Conservation (phyloP, 92 coral and sea anemone species). For the Porites evermanni region DNA sequence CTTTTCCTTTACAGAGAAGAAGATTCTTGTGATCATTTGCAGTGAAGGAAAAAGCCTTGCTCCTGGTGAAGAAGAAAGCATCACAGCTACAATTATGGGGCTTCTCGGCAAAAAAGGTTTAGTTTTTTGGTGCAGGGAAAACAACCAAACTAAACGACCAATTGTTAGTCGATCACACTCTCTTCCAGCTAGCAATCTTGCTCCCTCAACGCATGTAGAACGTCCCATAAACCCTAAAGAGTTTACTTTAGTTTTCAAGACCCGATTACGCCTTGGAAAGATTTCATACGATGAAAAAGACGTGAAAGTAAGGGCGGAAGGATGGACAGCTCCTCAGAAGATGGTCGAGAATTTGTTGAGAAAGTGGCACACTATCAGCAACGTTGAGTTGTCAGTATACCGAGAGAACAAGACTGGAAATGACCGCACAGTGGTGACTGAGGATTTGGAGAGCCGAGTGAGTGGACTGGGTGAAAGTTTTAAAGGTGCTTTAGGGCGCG, state of each 20-base stretch:
- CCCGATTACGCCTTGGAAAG: background rate
- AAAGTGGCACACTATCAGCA: background rate
- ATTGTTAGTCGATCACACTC: too few species aligned
- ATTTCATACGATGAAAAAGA: constrained; percentile 12
- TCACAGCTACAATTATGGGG: background rate
- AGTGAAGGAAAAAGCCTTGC: background rate
- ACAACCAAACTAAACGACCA: background rate
- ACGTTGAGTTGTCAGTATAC: constrained; percentile 16
- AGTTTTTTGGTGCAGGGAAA: constrained; percentile 9
- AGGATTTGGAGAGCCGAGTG: too few species aligned
- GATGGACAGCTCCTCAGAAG: background rate
- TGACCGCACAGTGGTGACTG: background rate
- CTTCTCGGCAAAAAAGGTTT: constrained; percentile 10
- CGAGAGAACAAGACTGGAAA: background rate
- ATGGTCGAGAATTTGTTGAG: background rate
- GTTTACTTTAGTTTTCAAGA: too few species aligned
- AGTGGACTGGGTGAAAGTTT: background rate
- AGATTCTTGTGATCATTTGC: background rate
- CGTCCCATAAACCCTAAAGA: too few species aligned
- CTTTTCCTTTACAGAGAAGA: background rate
- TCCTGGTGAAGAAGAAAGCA: constrained; percentile 3
- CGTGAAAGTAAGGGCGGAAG: background rate
- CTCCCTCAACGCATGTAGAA: too few species aligned
- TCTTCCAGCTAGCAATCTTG: too few species aligned
- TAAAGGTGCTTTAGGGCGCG: background rate